Percentiles rank a stretch among this genome's conserved stretches.
These are phyloP conservation scores for Blastomussa wellsi DNA, from an alignment of 92 coral and sea anemone genomes.

Conservation along the genomic window DNA sequence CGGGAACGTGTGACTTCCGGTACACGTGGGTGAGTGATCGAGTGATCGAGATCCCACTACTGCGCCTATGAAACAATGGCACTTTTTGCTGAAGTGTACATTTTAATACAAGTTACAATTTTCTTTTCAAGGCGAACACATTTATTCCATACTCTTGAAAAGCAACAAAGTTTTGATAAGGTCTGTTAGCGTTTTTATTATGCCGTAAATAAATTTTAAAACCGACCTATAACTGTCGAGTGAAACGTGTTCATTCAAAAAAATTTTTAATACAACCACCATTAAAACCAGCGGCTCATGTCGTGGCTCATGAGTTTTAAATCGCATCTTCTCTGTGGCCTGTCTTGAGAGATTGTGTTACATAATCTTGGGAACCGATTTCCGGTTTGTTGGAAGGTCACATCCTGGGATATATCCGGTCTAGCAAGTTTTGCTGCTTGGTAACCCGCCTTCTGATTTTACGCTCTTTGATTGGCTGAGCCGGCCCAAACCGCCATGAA, in stretches of 20 bases:
- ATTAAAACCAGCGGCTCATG: background rate
- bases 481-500: constrained; percentile 53
- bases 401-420: constrained; percentile 59
- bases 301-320: background rate
- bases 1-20: constrained; percentile 24
- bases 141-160: background rate
- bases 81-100: background rate
- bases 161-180: background rate
- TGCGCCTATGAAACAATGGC: background rate
- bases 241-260: background rate
- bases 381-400: constrained; percentile 25
- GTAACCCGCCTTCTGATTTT: constrained; percentile 45
- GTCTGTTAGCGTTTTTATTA: background rate
- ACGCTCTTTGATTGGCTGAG: constrained; percentile 72
- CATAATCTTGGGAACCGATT: constrained; percentile 11
- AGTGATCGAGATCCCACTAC: background rate
- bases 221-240: background rate
- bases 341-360: constrained; percentile 20
- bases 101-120: background rate
- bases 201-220: background rate
- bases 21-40: background rate
- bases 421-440: constrained; percentile 70
- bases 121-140: background rate
- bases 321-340: no score
- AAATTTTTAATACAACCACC: background rate